These are phyloP conservation scores for Pangasius mekongensis DNA, from an alignment of 2,797 vertebrate genomes.

Conservation along the genomic window DNA sequence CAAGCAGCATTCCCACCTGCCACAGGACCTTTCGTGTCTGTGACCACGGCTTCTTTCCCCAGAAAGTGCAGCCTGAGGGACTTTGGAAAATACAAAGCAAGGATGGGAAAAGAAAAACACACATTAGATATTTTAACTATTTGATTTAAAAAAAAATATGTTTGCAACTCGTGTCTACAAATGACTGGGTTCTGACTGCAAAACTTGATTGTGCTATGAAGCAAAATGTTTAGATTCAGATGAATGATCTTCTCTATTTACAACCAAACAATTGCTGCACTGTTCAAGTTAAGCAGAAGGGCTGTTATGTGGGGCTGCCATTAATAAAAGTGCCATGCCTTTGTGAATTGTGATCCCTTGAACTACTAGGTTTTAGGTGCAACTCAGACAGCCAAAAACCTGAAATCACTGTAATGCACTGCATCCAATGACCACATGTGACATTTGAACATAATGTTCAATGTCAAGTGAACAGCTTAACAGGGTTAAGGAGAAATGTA, in stretches of 20 bases:
- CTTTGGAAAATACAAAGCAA: slow-evolving; percentile 64
- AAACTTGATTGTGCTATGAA: neutral
- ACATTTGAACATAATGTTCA: neutral
- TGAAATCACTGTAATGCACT: neutral
- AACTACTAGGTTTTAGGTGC: neutral
- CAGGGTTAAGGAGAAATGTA: neutral
- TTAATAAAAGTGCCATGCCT: slow-evolving; percentile 18
- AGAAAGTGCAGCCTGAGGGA: slow-evolving; percentile 91
- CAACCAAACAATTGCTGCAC: neutral
- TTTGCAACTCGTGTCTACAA: neutral
- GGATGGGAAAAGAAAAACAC: neutral
- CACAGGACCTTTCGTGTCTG: slow-evolving; percentile 86
- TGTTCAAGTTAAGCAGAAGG: neutral
- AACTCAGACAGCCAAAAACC: too few relatives aligned
- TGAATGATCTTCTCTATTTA: neutral
- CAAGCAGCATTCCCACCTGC: slow-evolving; percentile 90
- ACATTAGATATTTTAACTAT: neutral
- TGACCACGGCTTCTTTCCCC: slow-evolving; percentile 91
- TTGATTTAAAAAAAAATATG: neutral
- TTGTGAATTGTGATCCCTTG: slow-evolving; percentile 23
- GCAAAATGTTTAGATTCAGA: slow-evolving; percentile 7
- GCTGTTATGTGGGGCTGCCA: neutral
- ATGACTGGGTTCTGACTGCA: neutral
- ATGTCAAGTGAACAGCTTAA: neutral
- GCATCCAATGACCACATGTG: neutral